phyloP scores from a whole-genome alignment of 2,113 vertebrate genomes.

The Agapornis roseicollis region DNA sequence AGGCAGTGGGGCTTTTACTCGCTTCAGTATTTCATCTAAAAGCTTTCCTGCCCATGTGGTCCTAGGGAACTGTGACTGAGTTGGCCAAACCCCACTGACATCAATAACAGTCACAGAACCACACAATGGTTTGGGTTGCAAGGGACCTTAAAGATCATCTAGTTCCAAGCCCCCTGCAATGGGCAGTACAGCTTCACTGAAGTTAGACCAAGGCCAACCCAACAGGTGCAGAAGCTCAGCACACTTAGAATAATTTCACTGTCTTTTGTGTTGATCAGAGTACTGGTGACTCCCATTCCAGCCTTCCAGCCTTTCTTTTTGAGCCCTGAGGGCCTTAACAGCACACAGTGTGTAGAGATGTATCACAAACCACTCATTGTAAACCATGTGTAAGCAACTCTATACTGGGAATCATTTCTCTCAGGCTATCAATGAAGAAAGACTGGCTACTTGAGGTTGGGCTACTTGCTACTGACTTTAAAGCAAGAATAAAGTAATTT shows the following conservation, averaged over 20 bases:
- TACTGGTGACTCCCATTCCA: background rate
- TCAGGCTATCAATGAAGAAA: background rate
- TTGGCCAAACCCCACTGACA: background rate
- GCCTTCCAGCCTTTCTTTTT: background rate
- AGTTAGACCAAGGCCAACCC: background rate
- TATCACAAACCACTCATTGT: background rate
- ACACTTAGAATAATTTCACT: background rate
- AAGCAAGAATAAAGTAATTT: background rate
- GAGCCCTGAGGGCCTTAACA: background rate
- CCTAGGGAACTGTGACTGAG: background rate
- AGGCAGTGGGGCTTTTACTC: background rate
- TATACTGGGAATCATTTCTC: background rate
- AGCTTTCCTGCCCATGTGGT: background rate
- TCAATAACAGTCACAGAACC: background rate
- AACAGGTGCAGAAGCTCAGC: background rate
- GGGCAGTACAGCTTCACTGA: background rate
- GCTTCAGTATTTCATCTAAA: background rate
- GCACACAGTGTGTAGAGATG: background rate
- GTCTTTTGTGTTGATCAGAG: background rate
- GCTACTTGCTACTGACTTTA: too few relatives aligned
- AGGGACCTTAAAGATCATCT: background rate
- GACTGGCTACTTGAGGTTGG: background rate
- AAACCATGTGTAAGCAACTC: background rate
- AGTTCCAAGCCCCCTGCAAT: background rate
- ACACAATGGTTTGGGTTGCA: background rate